These are phyloP conservation scores for Xiphophorus maculatus DNA, from an alignment of 2,113 vertebrate species.

Conservation along the genomic window DNA sequence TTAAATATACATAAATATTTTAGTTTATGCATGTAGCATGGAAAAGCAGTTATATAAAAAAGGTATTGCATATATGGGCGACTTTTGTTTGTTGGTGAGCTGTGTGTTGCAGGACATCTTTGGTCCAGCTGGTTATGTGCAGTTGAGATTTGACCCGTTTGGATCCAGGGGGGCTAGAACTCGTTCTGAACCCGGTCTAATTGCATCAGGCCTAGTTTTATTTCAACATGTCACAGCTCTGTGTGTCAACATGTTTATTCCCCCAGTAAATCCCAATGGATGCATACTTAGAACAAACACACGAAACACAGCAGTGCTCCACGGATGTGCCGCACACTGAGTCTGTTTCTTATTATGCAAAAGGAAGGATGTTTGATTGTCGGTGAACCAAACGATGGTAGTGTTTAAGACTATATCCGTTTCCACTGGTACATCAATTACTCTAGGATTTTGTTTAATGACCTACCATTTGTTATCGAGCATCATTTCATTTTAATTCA, in stretches of 20 bases:
- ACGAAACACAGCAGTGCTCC: conserved; percentile 9
- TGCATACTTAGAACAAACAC: conserved; percentile 19
- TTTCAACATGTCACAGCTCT: not conserved
- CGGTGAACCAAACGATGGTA: not conserved
- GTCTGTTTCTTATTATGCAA: conserved; percentile 3
- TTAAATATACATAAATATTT: not conserved
- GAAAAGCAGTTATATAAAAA: too few relatives aligned
- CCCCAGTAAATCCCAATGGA: conserved; percentile 20
- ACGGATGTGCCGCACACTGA: not conserved
- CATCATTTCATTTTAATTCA: conserved; percentile 6
- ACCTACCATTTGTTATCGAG: not conserved
- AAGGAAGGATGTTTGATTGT: conserved; percentile 6
- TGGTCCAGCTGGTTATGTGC: not conserved
- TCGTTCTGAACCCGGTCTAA: not conserved
- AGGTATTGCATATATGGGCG: too few relatives aligned
- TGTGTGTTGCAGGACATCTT: not conserved
- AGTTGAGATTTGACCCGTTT: not conserved
- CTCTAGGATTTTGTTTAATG: not conserved
- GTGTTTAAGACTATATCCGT: not conserved
- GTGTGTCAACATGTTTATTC: conserved; percentile 4
- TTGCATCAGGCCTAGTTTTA: conserved; percentile 2
- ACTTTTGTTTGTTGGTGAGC: not conserved
- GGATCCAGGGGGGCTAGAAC: not conserved
- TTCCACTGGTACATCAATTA: not conserved
- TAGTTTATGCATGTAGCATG: not conserved